Base-by-base conservation (phyloP, 2,888 invertebrate species). In the Spilosoma lubricipeda region DNA sequence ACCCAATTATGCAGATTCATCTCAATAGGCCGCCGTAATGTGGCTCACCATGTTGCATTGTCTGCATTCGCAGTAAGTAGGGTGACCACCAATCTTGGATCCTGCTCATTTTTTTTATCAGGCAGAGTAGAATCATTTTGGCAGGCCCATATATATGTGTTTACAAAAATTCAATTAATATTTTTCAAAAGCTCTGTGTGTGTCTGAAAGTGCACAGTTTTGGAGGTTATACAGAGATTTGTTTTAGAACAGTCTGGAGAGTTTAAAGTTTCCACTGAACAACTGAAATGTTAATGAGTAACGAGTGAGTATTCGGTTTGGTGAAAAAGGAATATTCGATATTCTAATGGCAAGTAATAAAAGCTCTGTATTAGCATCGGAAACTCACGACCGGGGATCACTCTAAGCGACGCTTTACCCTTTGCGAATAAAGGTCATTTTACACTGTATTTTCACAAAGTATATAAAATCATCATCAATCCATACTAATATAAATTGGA, bases 281-380 rank as follows among this genome's bases (percentile, higher is more conserved):
- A 89, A 87, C 89, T 86, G 87, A 86, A 88, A 90, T 90, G 90
- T 82, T 89, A 91, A 91, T 91, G 85, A 83, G 82, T 89, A 91
- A 91, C 91, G 85, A 83, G 82, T 74, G 85, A 83, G 86, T 85
- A 86, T 87, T 86, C 82, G 83, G 86, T 85, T 84, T 83, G 82
- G 85, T 87, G 85, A 74, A 87, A 85, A 86, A 79, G 80, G 88
- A 89, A 88, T 89, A 89, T 90, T 92, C 90, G 90, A 91, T 92
- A 92, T 92, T 92, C 92, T 91, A 92, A 92, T 92, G 90, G 86
- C 82, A 84, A 84, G 90, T 88, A 92, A 92, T 92, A 92, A 92
- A 91, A 92, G 90, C 86, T 85, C 83, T 86, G 88, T 84, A 83
- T 83, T 83, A 83, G 84, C 83, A 83, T 83, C 78, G 74, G 78